Conservation (phyloP, 2,888 invertebrate species). For the Caenorhabditis sp. region DNA sequence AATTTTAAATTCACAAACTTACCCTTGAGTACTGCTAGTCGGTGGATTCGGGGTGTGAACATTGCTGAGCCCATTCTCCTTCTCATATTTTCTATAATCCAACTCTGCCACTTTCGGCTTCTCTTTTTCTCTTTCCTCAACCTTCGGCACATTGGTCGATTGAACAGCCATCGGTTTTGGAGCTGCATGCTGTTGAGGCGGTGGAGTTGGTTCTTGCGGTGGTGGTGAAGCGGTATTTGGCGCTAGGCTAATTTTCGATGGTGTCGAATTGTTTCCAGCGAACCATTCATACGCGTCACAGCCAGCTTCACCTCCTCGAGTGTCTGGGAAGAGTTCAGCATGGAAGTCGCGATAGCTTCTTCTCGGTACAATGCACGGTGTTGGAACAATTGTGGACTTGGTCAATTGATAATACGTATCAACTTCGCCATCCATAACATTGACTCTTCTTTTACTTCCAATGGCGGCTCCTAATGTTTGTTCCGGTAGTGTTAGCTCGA, state of each 20-base stretch:
- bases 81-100: conserved; percentile 27
- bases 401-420: conserved; percentile 88
- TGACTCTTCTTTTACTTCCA: conserved; percentile 86
- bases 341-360: conserved; percentile 93
- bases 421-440: conserved; percentile 90
- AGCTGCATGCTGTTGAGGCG: conserved; percentile 12
- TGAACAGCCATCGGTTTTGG: conserved; percentile 18
- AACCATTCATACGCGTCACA: conserved; percentile 85
- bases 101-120: conserved; percentile 37
- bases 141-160: conserved; percentile 3
- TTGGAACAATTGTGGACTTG: conserved; percentile 85
- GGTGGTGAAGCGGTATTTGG: conserved; percentile 47
- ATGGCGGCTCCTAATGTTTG: conserved; percentile 93
- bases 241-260: conserved; percentile 42
- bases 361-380: conserved; percentile 91
- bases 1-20: background rate
- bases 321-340: conserved; percentile 91
- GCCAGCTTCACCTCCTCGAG: conserved; percentile 82
- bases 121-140: background rate
- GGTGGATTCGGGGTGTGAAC: conserved; percentile 19
- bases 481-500: conserved; percentile 84
- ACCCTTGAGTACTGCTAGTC: conserved; percentile 33
- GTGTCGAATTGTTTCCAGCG: conserved; percentile 78
- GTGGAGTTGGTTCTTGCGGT: conserved; percentile 53
- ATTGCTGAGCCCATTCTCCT: conserved; percentile 19